Evolutionary conservation across 2,888 invertebrate genomes (phyloP).

Genomic region (Acanthosoma haemorrhoidale): DNA sequence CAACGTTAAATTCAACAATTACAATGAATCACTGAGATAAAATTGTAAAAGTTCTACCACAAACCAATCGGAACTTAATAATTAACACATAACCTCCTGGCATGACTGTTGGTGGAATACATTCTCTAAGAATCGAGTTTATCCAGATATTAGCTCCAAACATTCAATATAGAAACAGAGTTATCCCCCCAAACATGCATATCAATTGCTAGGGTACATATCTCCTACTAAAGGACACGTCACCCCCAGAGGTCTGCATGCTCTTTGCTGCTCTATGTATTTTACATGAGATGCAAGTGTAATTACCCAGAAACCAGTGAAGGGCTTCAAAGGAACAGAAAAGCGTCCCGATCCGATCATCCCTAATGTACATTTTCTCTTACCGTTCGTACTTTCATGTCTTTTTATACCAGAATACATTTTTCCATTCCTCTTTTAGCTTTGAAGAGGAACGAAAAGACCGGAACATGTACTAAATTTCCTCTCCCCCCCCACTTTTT

Average conservation of each 20-base stretch:
- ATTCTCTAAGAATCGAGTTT: too few relatives aligned
- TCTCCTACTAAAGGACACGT: too few relatives aligned
- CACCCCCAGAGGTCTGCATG: not conserved
- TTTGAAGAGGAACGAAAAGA: not conserved
- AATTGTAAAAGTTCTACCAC: too few relatives aligned
- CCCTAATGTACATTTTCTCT: not conserved
- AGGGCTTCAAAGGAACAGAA: not conserved
- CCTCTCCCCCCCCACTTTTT: not conserved
- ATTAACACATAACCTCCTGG: too few relatives aligned
- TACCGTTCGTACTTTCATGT: not conserved
- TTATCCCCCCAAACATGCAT: too few relatives aligned
- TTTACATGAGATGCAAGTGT: constrained; percentile 20
- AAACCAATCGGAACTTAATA: too few relatives aligned
- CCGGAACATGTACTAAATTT: not conserved
- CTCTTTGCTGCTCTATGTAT: not conserved
- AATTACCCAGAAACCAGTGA: constrained; percentile 4
- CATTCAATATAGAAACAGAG: not conserved
- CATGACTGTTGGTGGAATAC: too few relatives aligned
- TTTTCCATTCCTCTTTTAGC: not conserved
- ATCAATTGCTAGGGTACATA: too few relatives aligned
- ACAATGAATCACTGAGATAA: too few relatives aligned
- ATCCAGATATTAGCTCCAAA: not conserved
- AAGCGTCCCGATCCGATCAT: not conserved
- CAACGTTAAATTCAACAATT: too few relatives aligned
- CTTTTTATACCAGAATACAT: not conserved